A percentile compares a stretch with the other conserved stretches of the same genome.
Conservation (phyloP, 1,140 invertebrate species). For the Drosophila lini region DNA sequence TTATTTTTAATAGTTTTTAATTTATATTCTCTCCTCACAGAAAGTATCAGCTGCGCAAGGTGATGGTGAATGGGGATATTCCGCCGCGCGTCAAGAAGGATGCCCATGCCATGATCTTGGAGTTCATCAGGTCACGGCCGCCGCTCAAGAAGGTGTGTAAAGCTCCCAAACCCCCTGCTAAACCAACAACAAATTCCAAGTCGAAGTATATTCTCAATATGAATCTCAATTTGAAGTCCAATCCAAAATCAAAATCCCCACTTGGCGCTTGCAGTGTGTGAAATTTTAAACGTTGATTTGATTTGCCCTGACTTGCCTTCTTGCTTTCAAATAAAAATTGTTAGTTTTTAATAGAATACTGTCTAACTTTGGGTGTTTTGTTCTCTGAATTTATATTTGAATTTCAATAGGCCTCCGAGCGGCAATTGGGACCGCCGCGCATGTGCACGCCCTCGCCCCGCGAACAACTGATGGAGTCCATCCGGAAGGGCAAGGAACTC, state of each 20-base stretch:
- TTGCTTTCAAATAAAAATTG: slow-evolving; percentile 38
- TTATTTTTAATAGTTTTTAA: not conserved
- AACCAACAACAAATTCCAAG: slow-evolving; percentile 19
- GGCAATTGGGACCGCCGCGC: slow-evolving; percentile 92
- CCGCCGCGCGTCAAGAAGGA: slow-evolving; percentile 95
- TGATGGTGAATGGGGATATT: slow-evolving; percentile 92
- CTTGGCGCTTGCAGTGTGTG: slow-evolving; percentile 6
- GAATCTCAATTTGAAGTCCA: slow-evolving; percentile 24
- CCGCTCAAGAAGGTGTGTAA: slow-evolving; percentile 94
- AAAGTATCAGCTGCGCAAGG: slow-evolving; percentile 92
- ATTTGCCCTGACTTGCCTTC: slow-evolving; percentile 12
- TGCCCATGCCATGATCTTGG: slow-evolving; percentile 96
- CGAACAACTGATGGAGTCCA: slow-evolving; percentile 95
- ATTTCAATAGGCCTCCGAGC: slow-evolving; percentile 90
- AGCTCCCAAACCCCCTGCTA: slow-evolving; percentile 5
- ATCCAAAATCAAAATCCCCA: slow-evolving; percentile 22
- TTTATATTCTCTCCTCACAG: slow-evolving; percentile 52
- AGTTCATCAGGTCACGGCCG: slow-evolving; percentile 97
- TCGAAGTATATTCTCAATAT: slow-evolving; percentile 13
- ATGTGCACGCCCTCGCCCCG: slow-evolving; percentile 90
- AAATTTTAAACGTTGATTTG: slow-evolving; percentile 6
- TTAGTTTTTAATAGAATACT: slow-evolving; percentile 6
- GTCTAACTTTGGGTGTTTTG: not conserved
- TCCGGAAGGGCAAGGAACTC: slow-evolving; percentile 91
- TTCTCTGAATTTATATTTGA: slow-evolving; percentile 10